Base-by-base conservation (phyloP, 1,140 invertebrate genomes). In the Dendroctonus ponderosae region DNA sequence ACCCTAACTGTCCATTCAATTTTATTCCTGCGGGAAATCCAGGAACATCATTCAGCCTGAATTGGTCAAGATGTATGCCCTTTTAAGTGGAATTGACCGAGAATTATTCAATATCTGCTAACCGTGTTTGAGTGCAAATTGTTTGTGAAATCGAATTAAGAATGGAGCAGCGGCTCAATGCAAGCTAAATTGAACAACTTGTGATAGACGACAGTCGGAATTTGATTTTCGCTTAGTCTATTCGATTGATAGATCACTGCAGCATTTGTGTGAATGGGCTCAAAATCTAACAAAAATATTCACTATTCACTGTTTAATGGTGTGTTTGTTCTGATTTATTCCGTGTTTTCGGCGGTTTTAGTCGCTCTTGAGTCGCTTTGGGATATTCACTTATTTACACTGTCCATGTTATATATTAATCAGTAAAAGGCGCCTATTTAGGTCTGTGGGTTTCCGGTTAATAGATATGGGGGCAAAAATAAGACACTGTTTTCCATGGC, bases 61-160 rank as follows among this genome's bases (percentile, higher is more conserved):
- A 65, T 12, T 50, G 62, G 62, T 57, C 53, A 57, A 65, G 62
- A 65, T 49, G 52, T 57, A 65, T 50, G 62, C 49, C 53, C 62
- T 65, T 65, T 57, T 49, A 58, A 65, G 53, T 65, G 42, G 62
- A 65, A 65, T 65, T 48, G 52, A 64, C 62, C 62, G 52, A 43
- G 52, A 39, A 40, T 56, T 56, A 64, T 64, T 57, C 62, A 64
- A 65, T 57, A 57, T n/a, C n/a, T n/a, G n/a, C 52, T 57, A 65
- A 65, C 62, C 44, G 53, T 56, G 49, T 65, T 65, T 52, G 53
- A 56, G 53, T 65, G 52, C 40, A 57, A 65, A 65, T 65, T 65
- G 62, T 65, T 57, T 65, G 62, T 65, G 52, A 57, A 65, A 65
- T 65, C 62, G 53, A 65, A 57, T 65, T 65, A 65, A 57, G 53